Evolutionary conservation across 2,797 vertebrate genomes (phyloP), one percentile per base, ranked within the genome.

Genomic region (Syngnathus acus): DNA sequence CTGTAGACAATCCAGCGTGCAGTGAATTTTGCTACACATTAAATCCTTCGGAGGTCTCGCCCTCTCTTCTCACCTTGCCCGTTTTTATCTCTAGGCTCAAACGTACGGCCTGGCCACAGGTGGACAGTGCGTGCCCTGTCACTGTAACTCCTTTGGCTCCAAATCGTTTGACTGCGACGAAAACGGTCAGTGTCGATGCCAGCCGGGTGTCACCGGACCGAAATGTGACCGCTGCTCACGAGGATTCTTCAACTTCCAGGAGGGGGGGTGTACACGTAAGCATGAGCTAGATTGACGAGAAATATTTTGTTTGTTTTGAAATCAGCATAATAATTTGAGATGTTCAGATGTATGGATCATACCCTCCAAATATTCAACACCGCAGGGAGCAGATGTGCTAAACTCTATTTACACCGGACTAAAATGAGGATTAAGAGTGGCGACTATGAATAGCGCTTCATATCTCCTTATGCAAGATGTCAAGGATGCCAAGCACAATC

Each of bases 131-230:
- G 62, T 93, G 64, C 95, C 97, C 0, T 99, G 97, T 76, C 93
- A 97, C 84, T 99, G 97, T 73, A 98, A 96, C 87, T 99, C 97
- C 0, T 99, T 96, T 66, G 97, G 97, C 3, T 98, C 97, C 64
- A 98, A 98, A 79, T 98, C 97, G 0, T 99, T 99, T 0, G 96
- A 99, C 81, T 99, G 97, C 3, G 88, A 94, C 68, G 94, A 93
- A 64, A 88, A 47, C 0, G 95, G 96, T 8, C 95, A 97, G 66
- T 99, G 97, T 74, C 94, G 89, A 3, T 99, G 97, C 80, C 97
- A 99, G 75, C 95, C 96, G 0, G 97, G 97, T 21, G 95, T 99
- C 66, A 65, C 81, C 0, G 95, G 94, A 26, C 91, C 92, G 78
- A 98, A 99, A 78, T 99, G 97, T 83, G 96, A 99, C 83, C 94